phyloP scores from a whole-genome alignment of 2,888 invertebrate genomes.

The Euclidia mi region DNA sequence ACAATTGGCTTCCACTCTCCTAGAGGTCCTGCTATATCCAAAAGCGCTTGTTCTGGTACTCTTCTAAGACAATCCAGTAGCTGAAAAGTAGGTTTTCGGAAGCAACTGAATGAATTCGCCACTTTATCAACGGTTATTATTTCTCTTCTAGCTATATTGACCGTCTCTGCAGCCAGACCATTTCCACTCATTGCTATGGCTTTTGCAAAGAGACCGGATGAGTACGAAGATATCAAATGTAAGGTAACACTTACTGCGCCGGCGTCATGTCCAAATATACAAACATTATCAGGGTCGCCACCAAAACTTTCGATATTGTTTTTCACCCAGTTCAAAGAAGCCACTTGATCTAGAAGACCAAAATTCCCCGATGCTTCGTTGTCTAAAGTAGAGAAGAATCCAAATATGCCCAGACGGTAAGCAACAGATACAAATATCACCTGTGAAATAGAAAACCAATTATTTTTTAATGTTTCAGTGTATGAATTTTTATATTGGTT shows the following conservation, averaged over 20 bases:
- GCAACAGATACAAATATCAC: conserved; percentile 95
- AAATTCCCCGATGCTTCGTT: conserved; percentile 94
- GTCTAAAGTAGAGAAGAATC: conserved; percentile 95
- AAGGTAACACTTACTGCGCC: conserved; percentile 95
- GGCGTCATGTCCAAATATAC: conserved; percentile 94
- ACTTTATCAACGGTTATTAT: conserved; percentile 91
- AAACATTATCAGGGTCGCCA: conserved; percentile 93
- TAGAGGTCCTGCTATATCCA: conserved; percentile 91
- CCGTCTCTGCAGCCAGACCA: conserved; percentile 91
- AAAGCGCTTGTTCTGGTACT: conserved; percentile 90
- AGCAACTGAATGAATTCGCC: conserved; percentile 92
- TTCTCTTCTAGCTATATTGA: conserved; percentile 91
- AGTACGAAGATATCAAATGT: conserved; percentile 92
- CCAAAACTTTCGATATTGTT: conserved; percentile 93
- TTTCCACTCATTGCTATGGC: conserved; percentile 96
- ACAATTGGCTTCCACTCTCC: conserved; percentile 94
- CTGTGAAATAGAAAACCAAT: conserved; percentile 72
- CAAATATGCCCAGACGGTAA: conserved; percentile 95
- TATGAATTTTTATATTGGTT: no score
- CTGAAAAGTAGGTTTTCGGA: conserved; percentile 91
- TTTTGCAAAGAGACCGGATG: conserved; percentile 92
- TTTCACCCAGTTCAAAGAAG: conserved; percentile 94
- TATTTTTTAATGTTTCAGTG: background rate
- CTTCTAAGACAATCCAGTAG: conserved; percentile 93
- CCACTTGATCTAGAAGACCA: conserved; percentile 95